Evolutionary conservation across 2,113 vertebrate species (phyloP).

Genomic region (Vombatus ursinus): DNA sequence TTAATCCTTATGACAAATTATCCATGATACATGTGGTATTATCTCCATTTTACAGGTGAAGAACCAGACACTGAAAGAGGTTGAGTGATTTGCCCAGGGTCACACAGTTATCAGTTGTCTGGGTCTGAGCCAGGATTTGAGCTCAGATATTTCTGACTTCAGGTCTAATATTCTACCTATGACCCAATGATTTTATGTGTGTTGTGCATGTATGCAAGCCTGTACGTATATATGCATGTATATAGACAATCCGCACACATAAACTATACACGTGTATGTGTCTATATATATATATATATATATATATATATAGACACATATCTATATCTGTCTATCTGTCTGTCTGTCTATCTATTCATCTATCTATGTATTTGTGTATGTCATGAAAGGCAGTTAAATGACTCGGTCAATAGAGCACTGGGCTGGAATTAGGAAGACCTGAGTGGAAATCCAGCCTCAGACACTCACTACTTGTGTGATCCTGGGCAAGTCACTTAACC

Average conservation of each 20-base stretch:
- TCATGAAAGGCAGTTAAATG: not conserved
- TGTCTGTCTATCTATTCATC: too few species aligned
- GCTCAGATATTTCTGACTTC: not conserved
- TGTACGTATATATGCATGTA: not conserved
- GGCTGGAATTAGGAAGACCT: not conserved
- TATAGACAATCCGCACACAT: too few species aligned
- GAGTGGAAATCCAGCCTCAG: not conserved
- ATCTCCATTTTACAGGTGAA: not conserved
- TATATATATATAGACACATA: too few species aligned
- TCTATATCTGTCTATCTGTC: too few species aligned
- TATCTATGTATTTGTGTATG: too few species aligned
- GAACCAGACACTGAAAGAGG: not conserved
- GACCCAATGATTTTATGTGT: not conserved
- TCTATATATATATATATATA: too few species aligned
- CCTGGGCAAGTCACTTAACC: not conserved
- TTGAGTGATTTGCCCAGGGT: not conserved
- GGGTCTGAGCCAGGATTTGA: not conserved
- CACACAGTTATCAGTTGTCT: not conserved
- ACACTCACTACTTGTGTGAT: not conserved
- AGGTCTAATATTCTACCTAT: not conserved
- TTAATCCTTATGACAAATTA: not conserved
- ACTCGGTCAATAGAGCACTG: not conserved
- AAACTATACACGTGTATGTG: too few species aligned
- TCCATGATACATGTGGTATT: not conserved
- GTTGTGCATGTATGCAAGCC: not conserved